Evolutionary conservation across 2,888 invertebrate species (phyloP).

Genomic region (Creontiades dilutus): DNA sequence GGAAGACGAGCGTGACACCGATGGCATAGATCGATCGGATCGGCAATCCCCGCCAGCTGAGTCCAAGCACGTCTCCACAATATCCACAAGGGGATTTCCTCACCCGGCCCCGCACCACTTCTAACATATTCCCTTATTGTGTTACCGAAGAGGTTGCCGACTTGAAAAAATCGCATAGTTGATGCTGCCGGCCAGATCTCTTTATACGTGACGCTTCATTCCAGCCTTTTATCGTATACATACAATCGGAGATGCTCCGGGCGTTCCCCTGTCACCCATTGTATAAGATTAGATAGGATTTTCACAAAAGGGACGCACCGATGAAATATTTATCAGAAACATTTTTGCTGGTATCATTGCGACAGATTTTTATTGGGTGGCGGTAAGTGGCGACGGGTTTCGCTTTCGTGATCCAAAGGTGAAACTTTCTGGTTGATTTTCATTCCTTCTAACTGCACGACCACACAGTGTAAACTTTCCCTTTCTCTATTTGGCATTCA

Average conservation of each 20-base stretch:
- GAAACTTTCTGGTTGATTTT: too few species aligned
- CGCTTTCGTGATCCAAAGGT: neutral
- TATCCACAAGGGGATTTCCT: slow-evolving; percentile 45
- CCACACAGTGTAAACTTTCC: too few species aligned
- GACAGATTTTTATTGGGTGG: slow-evolving; percentile 22
- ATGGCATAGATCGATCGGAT: slow-evolving; percentile 44
- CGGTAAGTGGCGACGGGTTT: neutral
- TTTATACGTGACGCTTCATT: slow-evolving; percentile 44
- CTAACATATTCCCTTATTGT: slow-evolving; percentile 54
- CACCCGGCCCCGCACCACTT: slow-evolving; percentile 32
- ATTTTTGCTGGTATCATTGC: slow-evolving; percentile 13
- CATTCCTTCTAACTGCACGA: too few species aligned
- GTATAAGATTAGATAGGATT: slow-evolving; percentile 44
- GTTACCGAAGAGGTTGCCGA: slow-evolving; percentile 28
- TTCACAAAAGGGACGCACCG: slow-evolving; percentile 12
- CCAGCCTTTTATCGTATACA: slow-evolving; percentile 37
- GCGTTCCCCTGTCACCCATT: slow-evolving; percentile 26
- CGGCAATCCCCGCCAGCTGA: neutral
- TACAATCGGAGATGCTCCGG: slow-evolving; percentile 30
- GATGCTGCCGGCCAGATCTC: slow-evolving; percentile 45
- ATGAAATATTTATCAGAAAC: slow-evolving; percentile 46
- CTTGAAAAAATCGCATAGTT: slow-evolving; percentile 37
- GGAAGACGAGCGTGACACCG: slow-evolving; percentile 47
- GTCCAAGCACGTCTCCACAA: slow-evolving; percentile 43
- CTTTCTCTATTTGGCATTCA: too few species aligned